Evolutionary conservation across 2,888 invertebrate genomes (phyloP).

Genomic region (Odontothrips loti): DNA sequence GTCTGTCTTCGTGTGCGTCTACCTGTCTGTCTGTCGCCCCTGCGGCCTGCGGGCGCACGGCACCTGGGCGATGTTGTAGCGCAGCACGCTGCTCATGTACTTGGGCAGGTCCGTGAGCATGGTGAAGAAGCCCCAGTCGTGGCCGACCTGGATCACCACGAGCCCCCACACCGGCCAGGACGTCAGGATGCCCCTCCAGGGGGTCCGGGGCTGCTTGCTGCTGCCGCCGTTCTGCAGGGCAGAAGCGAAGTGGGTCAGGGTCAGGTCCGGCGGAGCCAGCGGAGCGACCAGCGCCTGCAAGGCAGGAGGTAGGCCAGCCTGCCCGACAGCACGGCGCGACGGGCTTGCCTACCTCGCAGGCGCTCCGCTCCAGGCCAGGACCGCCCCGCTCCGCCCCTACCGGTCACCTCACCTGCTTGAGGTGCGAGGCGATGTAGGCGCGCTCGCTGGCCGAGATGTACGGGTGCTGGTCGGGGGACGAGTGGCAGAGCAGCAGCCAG

Average conservation of each 20-base stretch:
- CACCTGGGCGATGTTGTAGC: constrained; percentile 58
- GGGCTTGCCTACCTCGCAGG: background rate
- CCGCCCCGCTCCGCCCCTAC: too few relatives aligned
- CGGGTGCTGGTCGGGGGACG: constrained; percentile 65
- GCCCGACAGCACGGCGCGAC: background rate
- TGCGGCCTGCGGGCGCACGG: background rate
- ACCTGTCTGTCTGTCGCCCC: background rate
- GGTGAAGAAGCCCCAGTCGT: constrained; percentile 68
- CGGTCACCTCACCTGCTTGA: constrained; percentile 27
- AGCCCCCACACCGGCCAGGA: constrained; percentile 48
- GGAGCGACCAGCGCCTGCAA: background rate
- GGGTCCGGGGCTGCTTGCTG: constrained; percentile 49
- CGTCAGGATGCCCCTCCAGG: constrained; percentile 65
- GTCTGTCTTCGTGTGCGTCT: background rate
- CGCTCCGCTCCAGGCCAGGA: background rate
- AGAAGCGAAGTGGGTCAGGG: too few relatives aligned
- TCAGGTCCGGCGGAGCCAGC: too few relatives aligned
- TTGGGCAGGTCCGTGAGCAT: constrained; percentile 67
- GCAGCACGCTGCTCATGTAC: constrained; percentile 63
- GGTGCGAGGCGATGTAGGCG: constrained; percentile 41
- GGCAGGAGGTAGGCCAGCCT: background rate
- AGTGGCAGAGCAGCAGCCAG: constrained; percentile 46
- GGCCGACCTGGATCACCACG: constrained; percentile 47
- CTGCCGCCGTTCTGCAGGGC: background rate
- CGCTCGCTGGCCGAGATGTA: constrained; percentile 67